Conservation (phyloP, 2,113 vertebrate genomes). For the Cathartes aura region DNA sequence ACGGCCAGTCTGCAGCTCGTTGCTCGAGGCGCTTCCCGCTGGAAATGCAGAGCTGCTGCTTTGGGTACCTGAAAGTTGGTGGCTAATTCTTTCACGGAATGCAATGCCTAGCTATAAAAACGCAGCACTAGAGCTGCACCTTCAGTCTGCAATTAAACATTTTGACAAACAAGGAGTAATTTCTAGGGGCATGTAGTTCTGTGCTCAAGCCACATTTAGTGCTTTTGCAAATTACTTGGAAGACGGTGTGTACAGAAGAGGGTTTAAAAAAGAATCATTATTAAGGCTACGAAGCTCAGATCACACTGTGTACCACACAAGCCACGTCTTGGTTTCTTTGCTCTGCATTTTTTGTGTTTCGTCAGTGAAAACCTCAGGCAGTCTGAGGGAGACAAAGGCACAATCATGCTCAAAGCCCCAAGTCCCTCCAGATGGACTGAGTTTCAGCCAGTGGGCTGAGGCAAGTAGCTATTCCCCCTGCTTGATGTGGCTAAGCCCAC, state of each 20-base stretch:
- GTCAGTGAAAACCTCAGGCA: neutral
- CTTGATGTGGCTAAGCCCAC: neutral
- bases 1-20: accelerated
- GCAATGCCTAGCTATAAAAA: accelerated
- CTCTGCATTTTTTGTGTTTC: neutral
- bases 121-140: accelerated
- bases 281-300: neutral
- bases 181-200: accelerated
- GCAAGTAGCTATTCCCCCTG: neutral
- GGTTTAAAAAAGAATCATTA: neutral
- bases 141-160: accelerated
- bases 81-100: accelerated
- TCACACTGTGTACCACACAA: accelerated
- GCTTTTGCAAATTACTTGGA: neutral
- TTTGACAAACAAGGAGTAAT: accelerated
- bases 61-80: accelerated
- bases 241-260: neutral
- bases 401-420: neutral
- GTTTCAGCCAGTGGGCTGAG: neutral
- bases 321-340: neutral
- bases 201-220: accelerated
- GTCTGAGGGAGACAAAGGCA: too few relatives aligned
- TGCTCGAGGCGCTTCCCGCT: accelerated
- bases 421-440: accelerated
- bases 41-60: accelerated